phyloP scores from a whole-genome alignment of 2,888 invertebrate species.

The Ischnus inquisitorius region DNA sequence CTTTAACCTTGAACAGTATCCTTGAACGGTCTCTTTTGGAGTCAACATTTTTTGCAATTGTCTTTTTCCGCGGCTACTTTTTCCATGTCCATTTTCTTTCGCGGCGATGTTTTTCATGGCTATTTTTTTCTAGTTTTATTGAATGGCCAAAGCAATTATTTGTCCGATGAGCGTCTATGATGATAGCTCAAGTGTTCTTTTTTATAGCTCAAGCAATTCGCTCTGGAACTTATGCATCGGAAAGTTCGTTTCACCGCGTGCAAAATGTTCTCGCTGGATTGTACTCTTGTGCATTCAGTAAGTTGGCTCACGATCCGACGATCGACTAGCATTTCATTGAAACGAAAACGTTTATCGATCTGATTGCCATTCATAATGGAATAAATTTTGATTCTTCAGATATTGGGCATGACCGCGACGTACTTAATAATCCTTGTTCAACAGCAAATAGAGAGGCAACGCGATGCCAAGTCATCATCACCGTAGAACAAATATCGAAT shows the following conservation, averaged over 20 bases:
- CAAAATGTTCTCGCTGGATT: slow-evolving; percentile 56
- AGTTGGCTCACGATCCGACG: slow-evolving; percentile 8
- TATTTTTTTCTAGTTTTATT: too few relatives aligned
- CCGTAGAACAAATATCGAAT: too few relatives aligned
- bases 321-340: not conserved
- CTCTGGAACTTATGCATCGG: slow-evolving; percentile 52
- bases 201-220: slow-evolving; percentile 57
- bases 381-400: not conserved
- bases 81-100: too few relatives aligned
- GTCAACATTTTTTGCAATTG: too few relatives aligned
- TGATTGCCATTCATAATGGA: not conserved
- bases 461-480: too few relatives aligned
- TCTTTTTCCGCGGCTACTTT: too few relatives aligned
- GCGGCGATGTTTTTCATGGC: too few relatives aligned
- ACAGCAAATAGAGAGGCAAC: not conserved
- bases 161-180: not conserved
- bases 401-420: not conserved
- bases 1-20: too few relatives aligned
- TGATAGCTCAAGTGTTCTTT: not conserved
- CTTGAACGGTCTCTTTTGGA: too few relatives aligned
- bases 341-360: not conserved
- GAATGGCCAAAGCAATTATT: not conserved
- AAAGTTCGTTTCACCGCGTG: slow-evolving; percentile 56
- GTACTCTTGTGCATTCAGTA: slow-evolving; percentile 50
- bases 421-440: not conserved